Conservation (phyloP, 2,888 invertebrate species). For the Tanaodytes sp. region DNA sequence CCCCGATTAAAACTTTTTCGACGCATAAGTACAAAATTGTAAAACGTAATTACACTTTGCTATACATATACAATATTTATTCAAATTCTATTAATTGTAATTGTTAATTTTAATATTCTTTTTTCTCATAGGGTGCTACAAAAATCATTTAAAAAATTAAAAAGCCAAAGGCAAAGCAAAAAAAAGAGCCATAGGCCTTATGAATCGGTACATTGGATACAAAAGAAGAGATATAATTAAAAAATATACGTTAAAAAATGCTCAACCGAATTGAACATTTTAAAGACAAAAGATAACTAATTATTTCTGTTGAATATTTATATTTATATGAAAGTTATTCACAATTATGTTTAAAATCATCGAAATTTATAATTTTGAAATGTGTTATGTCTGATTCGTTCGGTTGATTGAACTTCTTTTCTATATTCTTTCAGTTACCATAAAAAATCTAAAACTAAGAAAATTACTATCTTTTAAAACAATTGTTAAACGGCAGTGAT, state of each 20-base stretch:
- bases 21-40: constrained; percentile 5
- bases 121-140: constrained; percentile 11
- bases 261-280: too few species aligned
- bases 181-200: background rate
- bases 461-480: too few species aligned
- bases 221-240: constrained; percentile 20
- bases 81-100: constrained; percentile 7
- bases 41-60: constrained; percentile 5
- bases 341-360: too few species aligned
- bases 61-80: background rate
- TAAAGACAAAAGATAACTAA: background rate
- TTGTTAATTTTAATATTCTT: too few species aligned
- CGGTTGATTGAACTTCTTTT: background rate
- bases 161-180: constrained; percentile 15
- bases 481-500: too few species aligned
- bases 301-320: background rate
- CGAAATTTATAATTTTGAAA: too few species aligned
- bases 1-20: background rate
- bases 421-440: background rate
- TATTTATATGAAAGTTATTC: background rate
- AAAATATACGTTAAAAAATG: constrained; percentile 8
- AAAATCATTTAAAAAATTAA: constrained; percentile 8
- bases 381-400: too few species aligned
- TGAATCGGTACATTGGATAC: constrained; percentile 4
- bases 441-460: too few species aligned